These are phyloP conservation scores for Drosophila trichaetosa DNA, from an alignment of 2,888 invertebrate species.

Conservation along the genomic window DNA sequence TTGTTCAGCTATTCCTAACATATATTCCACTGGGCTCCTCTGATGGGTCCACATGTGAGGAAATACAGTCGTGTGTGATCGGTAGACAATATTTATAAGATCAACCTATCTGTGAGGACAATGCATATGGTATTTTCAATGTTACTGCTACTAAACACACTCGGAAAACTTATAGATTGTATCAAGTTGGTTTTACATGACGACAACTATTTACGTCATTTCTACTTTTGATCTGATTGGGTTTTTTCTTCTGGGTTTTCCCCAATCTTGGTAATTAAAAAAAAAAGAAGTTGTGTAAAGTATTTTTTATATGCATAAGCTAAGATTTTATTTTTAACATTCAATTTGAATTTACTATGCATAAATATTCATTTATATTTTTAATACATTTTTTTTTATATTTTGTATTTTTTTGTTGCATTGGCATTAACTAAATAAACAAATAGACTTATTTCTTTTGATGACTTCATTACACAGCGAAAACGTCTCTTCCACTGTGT, in stretches of 20 bases:
- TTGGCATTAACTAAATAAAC: background rate
- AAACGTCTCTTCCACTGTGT: constrained; percentile 9
- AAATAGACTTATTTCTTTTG: constrained; percentile 31
- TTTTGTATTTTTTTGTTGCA: background rate
- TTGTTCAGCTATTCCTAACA: background rate
- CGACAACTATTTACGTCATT: background rate
- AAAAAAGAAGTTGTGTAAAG: background rate
- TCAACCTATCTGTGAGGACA: background rate
- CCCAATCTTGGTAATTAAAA: background rate
- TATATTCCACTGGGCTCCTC: background rate
- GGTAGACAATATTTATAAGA: background rate
- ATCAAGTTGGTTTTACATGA: background rate
- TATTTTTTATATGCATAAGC: background rate
- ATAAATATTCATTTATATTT: background rate
- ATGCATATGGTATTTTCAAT: background rate
- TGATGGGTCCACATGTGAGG: background rate
- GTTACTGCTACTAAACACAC: background rate
- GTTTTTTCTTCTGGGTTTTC: background rate
- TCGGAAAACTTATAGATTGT: background rate
- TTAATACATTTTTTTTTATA: background rate
- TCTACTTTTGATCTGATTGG: background rate
- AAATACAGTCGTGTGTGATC: background rate
- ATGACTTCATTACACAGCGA: constrained; percentile 53
- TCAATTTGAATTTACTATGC: background rate
- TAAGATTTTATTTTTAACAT: background rate